These are phyloP conservation scores for Brachypalpus laphriformis DNA, from an alignment of 2,888 invertebrate genomes.

Conservation along the genomic window DNA sequence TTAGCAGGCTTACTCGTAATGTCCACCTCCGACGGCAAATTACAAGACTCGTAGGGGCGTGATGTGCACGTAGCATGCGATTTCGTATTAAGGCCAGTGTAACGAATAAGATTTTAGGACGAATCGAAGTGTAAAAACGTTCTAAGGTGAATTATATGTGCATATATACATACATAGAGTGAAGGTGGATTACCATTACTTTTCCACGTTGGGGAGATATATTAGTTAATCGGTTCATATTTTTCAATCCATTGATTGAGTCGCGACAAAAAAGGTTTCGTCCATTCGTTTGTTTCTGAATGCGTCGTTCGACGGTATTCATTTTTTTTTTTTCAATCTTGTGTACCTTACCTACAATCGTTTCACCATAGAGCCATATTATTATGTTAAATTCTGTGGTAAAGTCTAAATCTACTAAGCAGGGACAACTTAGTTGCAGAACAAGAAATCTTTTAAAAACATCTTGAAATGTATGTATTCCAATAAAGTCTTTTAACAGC, in stretches of 20 bases:
- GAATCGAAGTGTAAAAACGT: neutral
- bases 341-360: too few relatives aligned
- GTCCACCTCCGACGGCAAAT: slow-evolving; percentile 32
- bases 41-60: neutral
- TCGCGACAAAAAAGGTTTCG: neutral
- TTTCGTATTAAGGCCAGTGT: slow-evolving; percentile 1
- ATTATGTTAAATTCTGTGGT: too few relatives aligned
- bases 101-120: neutral
- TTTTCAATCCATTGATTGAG: slow-evolving; percentile 17
- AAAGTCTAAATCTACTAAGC: too few relatives aligned
- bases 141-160: slow-evolving; percentile 18
- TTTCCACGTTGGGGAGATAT: neutral
- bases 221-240: slow-evolving; percentile 6
- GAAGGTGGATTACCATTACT: neutral
- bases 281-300: neutral
- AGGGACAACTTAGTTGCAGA: too few relatives aligned
- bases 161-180: neutral
- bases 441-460: too few relatives aligned
- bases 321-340: too few relatives aligned
- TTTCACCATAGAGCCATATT: too few relatives aligned
- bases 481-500: too few relatives aligned
- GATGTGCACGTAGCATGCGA: slow-evolving; percentile 21
- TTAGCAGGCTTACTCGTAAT: neutral
- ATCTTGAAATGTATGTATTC: too few relatives aligned
- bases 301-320: neutral